Conservation (phyloP, 2,113 vertebrate genomes). For the Zosterops pallidus region DNA sequence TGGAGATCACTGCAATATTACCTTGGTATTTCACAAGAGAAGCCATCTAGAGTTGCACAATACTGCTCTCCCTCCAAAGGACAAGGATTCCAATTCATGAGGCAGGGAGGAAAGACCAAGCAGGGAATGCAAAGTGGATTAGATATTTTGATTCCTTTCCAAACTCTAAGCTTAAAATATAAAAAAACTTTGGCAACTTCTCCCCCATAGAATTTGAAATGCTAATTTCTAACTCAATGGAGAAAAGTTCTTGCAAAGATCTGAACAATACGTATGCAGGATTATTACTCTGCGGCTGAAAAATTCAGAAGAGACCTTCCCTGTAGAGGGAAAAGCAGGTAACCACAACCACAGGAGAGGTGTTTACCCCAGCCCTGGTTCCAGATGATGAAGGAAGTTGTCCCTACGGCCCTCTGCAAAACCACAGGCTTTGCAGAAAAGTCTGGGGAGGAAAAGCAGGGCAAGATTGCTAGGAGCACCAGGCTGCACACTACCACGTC, state of each 20-base stretch:
- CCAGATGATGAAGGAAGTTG: neutral
- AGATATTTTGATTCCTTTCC: conserved; percentile 31
- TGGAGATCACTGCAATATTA: neutral
- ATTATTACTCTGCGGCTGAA: neutral
- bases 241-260: conserved; percentile 10
- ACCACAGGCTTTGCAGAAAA: neutral
- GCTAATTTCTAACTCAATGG: conserved; percentile 36
- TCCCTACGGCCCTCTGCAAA: neutral
- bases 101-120: neutral
- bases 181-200: conserved; percentile 26
- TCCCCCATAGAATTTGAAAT: conserved; percentile 43
- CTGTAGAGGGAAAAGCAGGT: neutral
- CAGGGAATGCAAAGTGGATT: conserved; percentile 11
- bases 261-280: neutral
- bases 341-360: neutral
- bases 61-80: neutral
- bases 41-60: neutral
- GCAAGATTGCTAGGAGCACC: neutral
- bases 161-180: conserved; percentile 45
- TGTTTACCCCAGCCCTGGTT: neutral
- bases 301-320: neutral
- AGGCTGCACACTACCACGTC: neutral
- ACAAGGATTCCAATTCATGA: conserved; percentile 18
- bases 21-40: neutral
- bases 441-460: neutral